Conservation (phyloP, 2,888 invertebrate genomes). For the Parnassius glacialis region DNA sequence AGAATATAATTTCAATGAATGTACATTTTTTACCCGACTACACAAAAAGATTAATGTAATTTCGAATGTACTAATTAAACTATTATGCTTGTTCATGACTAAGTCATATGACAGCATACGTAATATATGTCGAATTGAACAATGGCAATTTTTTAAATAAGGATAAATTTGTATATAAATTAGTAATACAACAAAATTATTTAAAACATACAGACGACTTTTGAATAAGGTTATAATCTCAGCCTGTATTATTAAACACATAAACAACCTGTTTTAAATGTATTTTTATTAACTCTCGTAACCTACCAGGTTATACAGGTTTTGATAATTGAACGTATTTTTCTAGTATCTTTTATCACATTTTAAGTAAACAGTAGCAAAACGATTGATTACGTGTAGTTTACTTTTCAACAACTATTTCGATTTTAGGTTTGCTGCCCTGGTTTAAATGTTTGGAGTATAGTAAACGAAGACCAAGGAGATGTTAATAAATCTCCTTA, state of each 20-base stretch:
- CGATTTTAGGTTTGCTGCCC: constrained; percentile 21
- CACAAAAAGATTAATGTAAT: too few species aligned
- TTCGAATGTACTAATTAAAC: too few species aligned
- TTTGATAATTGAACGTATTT: background rate
- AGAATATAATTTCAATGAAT: background rate
- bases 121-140: too few species aligned
- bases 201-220: too few species aligned
- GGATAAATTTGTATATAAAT: too few species aligned
- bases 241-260: background rate
- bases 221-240: constrained; percentile 1
- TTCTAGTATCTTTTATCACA: too few species aligned
- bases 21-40: background rate
- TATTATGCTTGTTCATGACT: too few species aligned
- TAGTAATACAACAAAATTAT: too few species aligned
- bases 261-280: background rate
- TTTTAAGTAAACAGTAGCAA: too few species aligned
- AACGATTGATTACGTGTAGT: too few species aligned
- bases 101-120: too few species aligned
- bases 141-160: too few species aligned
- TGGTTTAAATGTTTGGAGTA: constrained; percentile 10
- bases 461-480: constrained; percentile 1
- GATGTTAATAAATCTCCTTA: background rate
- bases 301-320: constrained; percentile 23
- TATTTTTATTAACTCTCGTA: background rate
- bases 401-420: background rate